These are phyloP conservation scores for Intellagama lesueurii DNA, from an alignment of 2,797 vertebrate species.

Conservation along the genomic window DNA sequence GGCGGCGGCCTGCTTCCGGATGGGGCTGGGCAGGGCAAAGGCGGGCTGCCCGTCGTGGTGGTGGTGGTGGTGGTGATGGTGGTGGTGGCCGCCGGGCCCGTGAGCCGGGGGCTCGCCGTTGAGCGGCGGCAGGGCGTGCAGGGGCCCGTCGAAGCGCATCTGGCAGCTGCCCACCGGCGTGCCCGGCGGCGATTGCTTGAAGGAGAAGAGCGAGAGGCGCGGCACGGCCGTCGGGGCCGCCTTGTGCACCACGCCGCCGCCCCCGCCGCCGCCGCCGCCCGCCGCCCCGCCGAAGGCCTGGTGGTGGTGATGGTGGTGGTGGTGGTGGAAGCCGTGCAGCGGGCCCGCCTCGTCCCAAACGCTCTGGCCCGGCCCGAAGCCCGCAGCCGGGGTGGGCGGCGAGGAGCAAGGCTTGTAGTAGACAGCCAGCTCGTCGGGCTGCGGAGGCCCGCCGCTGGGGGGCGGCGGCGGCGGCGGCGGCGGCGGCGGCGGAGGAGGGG, in stretches of 20 bases:
- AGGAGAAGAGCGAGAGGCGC: slow-evolving; percentile 96
- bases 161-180: slow-evolving; percentile 97
- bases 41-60: slow-evolving; percentile 89
- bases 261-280: background rate
- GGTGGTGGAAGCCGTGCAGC: slow-evolving; percentile 95
- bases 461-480: slow-evolving; percentile 97
- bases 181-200: slow-evolving; percentile 97
- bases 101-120: slow-evolving; percentile 87
- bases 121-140: slow-evolving; percentile 94
- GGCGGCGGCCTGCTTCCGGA: slow-evolving; percentile 92
- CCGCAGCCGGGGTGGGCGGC: slow-evolving; percentile 86
- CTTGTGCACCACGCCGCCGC: slow-evolving; percentile 12
- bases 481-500: slow-evolving; percentile 90
- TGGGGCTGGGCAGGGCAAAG: slow-evolving; percentile 91
- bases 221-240: slow-evolving; percentile 90
- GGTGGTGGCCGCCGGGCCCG: slow-evolving; percentile 76
- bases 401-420: slow-evolving; percentile 98
- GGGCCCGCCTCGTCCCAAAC: slow-evolving; percentile 98
- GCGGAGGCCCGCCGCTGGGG: slow-evolving; percentile 92
- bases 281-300: slow-evolving; percentile 87
- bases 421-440: slow-evolving; percentile 95
- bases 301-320: slow-evolving; percentile 86
- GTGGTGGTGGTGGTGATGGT: slow-evolving; percentile 82
- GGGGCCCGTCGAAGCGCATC: slow-evolving; percentile 97
- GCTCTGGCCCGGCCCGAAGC: slow-evolving; percentile 88